Percentiles rank a stretch among this genome's conserved stretches.
phyloP scores from a whole-genome alignment of 2,888 invertebrate genomes.

The Neoaliturus tenellus region DNA sequence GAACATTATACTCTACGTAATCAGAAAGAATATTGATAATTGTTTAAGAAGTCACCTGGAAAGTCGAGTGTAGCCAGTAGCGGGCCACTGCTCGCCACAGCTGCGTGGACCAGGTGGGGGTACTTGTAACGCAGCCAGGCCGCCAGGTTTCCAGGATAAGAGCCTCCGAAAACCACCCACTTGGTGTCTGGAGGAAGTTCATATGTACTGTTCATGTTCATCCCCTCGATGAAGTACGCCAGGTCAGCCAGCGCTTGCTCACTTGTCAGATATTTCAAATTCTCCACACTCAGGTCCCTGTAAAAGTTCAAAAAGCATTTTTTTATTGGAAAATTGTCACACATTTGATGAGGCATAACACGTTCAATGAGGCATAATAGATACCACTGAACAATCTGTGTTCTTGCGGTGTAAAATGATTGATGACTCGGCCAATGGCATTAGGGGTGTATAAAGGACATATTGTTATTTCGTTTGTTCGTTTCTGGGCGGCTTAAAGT shows the following conservation, averaged over 20 bases:
- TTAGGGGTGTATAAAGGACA: no score
- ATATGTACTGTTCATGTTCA: slow-evolving; percentile 80
- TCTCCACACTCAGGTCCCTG: slow-evolving; percentile 89
- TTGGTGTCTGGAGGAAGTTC: slow-evolving; percentile 78
- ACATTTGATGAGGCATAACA: no score
- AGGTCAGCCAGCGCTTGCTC: slow-evolving; percentile 91
- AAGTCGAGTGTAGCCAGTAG: slow-evolving; percentile 91
- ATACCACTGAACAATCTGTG: no score
- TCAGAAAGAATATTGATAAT: no score
- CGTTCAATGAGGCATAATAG: no score
- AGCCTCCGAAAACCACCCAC: slow-evolving; percentile 97
- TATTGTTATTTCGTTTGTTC: no score
- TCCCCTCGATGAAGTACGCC: slow-evolving; percentile 86
- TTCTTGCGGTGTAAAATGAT: no score
- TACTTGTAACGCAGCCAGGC: slow-evolving; percentile 94
- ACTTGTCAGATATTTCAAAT: slow-evolving; percentile 86
- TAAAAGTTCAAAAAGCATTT: no score
- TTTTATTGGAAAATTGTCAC: no score
- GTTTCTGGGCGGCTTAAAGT: no score
- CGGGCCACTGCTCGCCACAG: slow-evolving; percentile 94
- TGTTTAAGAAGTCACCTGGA: slow-evolving; percentile 79
- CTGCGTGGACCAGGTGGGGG: slow-evolving; percentile 89
- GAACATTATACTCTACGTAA: no score
- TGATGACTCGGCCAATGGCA: no score
- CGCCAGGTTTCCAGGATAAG: slow-evolving; percentile 94